Evolutionary conservation across 2,888 invertebrate genomes (phyloP).

Genomic region (Drosophila nigritarsus): DNA sequence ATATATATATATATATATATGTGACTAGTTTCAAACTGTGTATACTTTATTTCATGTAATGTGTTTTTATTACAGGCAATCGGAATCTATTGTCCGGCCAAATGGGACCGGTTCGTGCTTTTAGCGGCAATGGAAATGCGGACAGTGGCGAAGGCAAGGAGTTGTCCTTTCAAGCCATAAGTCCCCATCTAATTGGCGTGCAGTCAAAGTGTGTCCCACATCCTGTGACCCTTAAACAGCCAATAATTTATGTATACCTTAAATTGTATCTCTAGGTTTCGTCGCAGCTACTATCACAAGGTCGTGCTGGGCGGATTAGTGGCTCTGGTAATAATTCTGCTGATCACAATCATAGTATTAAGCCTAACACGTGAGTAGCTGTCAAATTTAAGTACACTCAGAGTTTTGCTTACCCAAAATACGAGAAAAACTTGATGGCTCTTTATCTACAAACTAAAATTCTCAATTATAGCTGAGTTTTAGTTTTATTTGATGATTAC

Average conservation of each 20-base stretch:
- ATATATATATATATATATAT: background rate
- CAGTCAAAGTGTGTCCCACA: slow-evolving; percentile 83
- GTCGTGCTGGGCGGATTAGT: slow-evolving; percentile 86
- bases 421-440: fast-evolving
- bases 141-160: slow-evolving; percentile 59
- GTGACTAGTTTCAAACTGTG: background rate
- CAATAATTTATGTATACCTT: background rate
- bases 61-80: slow-evolving; percentile 69
- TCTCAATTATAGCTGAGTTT: background rate
- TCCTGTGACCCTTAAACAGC: background rate
- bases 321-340: slow-evolving; percentile 86
- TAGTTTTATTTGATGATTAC: background rate
- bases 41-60: slow-evolving; percentile 11
- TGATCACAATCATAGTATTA: slow-evolving; percentile 87
- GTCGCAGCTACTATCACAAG: slow-evolving; percentile 88
- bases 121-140: slow-evolving; percentile 52
- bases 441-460: background rate
- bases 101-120: slow-evolving; percentile 47
- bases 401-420: background rate
- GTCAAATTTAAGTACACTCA: background rate
- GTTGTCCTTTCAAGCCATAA: slow-evolving; percentile 50
- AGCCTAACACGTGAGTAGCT: slow-evolving; percentile 86
- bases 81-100: slow-evolving; percentile 69
- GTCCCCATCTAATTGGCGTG: slow-evolving; percentile 81
- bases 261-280: slow-evolving; percentile 86